phyloP scores from a whole-genome alignment of 2,888 invertebrate species.

The Athrips mouffetella region DNA sequence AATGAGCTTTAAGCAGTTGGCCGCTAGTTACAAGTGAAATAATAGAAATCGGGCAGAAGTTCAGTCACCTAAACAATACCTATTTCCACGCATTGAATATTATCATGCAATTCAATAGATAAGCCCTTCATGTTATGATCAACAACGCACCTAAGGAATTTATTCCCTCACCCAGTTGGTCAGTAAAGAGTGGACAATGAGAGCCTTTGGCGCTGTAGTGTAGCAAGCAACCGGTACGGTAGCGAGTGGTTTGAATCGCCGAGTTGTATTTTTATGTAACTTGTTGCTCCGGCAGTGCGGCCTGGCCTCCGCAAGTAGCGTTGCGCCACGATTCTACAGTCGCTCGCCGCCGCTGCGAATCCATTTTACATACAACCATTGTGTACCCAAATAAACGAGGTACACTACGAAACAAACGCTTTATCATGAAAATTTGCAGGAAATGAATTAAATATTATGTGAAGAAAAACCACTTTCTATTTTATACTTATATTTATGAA shows the following conservation, averaged over 20 bases:
- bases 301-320: constrained; percentile 39
- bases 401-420: constrained; percentile 3
- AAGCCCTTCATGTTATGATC: no score
- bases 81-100: no score
- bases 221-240: constrained; percentile 60
- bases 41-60: no score
- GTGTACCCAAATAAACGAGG: constrained; percentile 33
- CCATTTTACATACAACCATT: constrained; percentile 14
- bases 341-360: constrained; percentile 26
- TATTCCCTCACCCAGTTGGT: constrained; percentile 24
- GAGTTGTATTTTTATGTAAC: constrained; percentile 69
- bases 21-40: no score
- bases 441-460: no score
- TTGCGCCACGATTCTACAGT: constrained; percentile 55
- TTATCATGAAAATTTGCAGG: no score
- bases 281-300: constrained; percentile 35
- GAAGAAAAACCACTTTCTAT: no score
- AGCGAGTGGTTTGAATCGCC: constrained; percentile 30
- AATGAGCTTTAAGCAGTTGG: no score
- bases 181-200: constrained; percentile 42
- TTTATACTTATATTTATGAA: no score
- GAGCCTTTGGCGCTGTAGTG: constrained; percentile 33
- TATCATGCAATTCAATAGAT: no score
- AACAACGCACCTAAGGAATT: not conserved
- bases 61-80: no score